Evolutionary conservation across 2,797 vertebrate species (phyloP).

Genomic region (Varecia variegata): DNA sequence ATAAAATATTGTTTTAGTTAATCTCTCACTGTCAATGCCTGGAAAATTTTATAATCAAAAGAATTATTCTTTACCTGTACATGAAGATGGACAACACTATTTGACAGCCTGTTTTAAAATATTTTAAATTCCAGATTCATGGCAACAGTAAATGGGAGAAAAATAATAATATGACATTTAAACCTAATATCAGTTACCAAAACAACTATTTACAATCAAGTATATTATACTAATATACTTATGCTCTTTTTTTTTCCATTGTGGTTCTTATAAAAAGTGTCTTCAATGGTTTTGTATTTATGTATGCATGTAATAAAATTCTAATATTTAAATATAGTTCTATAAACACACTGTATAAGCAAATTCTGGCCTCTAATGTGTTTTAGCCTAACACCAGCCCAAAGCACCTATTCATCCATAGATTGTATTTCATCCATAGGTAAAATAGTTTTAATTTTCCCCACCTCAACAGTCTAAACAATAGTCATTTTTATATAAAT

Average conservation of each 20-base stretch:
- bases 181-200: constrained; percentile 23
- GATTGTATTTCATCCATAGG: background rate
- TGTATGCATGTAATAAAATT: background rate
- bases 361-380: background rate
- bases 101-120: constrained; percentile 15
- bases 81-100: constrained; percentile 17
- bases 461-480: background rate
- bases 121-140: constrained; percentile 25
- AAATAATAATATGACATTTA: background rate
- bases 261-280: background rate
- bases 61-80: constrained; percentile 69
- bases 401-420: background rate
- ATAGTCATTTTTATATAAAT: background rate
- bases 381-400: background rate
- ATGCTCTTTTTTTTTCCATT: background rate
- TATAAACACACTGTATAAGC: background rate
- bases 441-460: background rate
- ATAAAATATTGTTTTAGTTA: constrained; percentile 85
- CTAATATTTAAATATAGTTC: background rate
- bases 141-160: background rate
- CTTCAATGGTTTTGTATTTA: background rate
- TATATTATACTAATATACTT: background rate
- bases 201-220: background rate
- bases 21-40: constrained; percentile 77
- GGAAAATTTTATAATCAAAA: constrained; percentile 68